A percentile compares a stretch with the other conserved stretches of the same genome.
Conservation (phyloP, 2,113 vertebrate species). For the Pelodiscus sinensis region DNA sequence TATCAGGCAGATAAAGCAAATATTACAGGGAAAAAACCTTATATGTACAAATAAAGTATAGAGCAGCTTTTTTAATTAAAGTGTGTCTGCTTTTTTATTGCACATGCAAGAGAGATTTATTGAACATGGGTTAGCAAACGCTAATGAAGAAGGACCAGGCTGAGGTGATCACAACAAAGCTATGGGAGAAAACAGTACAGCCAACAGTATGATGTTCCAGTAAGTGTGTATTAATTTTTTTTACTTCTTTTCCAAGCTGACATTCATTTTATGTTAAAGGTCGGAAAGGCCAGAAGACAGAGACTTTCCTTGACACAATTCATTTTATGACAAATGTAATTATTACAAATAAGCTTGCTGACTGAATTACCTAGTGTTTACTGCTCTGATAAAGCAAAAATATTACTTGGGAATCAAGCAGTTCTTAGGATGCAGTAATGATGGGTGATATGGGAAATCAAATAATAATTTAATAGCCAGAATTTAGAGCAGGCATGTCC, state of each 20-base stretch:
- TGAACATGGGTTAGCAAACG: not conserved
- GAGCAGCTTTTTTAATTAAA: not conserved
- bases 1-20: not conserved
- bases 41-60: not conserved
- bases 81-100: not conserved
- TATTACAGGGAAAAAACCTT: not conserved
- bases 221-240: conserved; percentile 15
- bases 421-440: not conserved
- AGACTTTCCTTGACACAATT: not conserved
- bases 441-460: not conserved
- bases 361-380: not conserved
- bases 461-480: not conserved
- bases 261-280: not conserved
- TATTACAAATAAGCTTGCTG: not conserved
- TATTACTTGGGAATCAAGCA: conserved; percentile 7
- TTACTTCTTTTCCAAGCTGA: conserved; percentile 1
- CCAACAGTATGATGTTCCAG: not conserved
- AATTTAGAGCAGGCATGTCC: not conserved
- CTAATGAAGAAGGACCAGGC: conserved; percentile 19
- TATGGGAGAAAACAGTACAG: not conserved
- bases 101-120: not conserved
- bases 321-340: not conserved
- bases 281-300: not conserved
- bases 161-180: not conserved
- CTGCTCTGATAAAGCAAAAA: not conserved